Conservation (phyloP, 2,113 vertebrate genomes). For the Stigmatopora nigra region DNA sequence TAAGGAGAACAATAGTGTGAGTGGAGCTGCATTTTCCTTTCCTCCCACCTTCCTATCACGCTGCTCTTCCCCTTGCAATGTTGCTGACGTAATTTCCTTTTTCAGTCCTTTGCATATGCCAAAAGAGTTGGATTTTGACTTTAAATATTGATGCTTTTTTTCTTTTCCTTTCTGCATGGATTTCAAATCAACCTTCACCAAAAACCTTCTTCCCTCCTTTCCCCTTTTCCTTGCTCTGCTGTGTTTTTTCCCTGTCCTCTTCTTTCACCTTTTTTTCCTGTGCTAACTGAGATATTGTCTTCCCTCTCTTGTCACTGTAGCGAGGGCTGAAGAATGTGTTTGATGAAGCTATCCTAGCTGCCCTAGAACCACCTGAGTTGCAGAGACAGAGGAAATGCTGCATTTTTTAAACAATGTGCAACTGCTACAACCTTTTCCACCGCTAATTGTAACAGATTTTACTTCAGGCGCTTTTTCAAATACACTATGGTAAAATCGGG, state of each 20-base stretch:
- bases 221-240: constrained; percentile 3
- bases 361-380: constrained; percentile 97
- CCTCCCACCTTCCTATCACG: constrained; percentile 34
- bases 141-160: background rate
- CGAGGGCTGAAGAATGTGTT: constrained; percentile 99
- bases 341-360: constrained; percentile 99
- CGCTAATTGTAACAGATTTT: background rate
- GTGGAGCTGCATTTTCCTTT: constrained; percentile 36
- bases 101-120: constrained; percentile 4
- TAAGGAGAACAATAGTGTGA: constrained; percentile 51
- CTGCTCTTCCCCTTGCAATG: constrained; percentile 15
- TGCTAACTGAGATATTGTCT: constrained; percentile 69
- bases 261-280: constrained; percentile 66
- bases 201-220: background rate
- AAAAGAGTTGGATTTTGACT: background rate
- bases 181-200: background rate
- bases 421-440: background rate
- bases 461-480: background rate
- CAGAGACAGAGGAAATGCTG: constrained; percentile 97
- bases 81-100: constrained; percentile 56
- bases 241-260: constrained; percentile 25
- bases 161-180: background rate
- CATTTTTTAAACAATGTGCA: constrained; percentile 63
- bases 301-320: constrained; percentile 86
- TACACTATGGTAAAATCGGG: constrained; percentile 11